Percentiles rank a stretch among this genome's conserved stretches.
These are phyloP conservation scores for Lepidurus arcticus DNA, from an alignment of 1,140 invertebrate species.

Conservation along the genomic window DNA sequence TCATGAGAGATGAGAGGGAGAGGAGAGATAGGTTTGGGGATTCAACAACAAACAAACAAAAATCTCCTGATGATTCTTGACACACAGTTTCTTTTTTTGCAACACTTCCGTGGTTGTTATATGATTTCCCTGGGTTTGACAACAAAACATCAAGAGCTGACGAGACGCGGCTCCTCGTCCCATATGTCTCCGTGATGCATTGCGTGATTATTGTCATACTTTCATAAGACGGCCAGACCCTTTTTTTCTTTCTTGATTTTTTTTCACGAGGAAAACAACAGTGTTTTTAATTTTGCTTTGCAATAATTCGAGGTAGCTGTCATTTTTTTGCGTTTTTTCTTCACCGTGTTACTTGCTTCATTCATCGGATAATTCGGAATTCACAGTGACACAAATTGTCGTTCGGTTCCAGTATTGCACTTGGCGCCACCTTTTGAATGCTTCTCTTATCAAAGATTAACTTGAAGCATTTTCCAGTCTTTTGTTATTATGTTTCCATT, in stretches of 20 bases:
- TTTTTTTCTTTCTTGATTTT: not conserved
- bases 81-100: slow-evolving; percentile 11
- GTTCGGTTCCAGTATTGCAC: not conserved
- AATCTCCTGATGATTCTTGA: slow-evolving; percentile 19
- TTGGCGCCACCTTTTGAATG: not conserved
- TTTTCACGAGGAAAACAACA: slow-evolving; percentile 14
- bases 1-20: not conserved
- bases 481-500: not conserved
- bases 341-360: not conserved
- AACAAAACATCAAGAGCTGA: not conserved
- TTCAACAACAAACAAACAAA: not conserved
- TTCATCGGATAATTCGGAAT: not conserved
- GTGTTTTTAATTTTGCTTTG: not conserved
- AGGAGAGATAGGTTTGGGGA: not conserved
- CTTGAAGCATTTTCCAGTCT: not conserved
- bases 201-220: slow-evolving; percentile 9
- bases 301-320: slow-evolving; percentile 15
- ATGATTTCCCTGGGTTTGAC: slow-evolving; percentile 21
- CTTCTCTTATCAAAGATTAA: no score
- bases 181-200: not conserved
- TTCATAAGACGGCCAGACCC: not conserved
- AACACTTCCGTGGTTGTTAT: not conserved
- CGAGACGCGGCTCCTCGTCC: not conserved
- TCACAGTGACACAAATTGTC: not conserved
- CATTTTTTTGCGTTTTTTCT: not conserved